Evolutionary conservation across 2,797 vertebrate species (phyloP).

Genomic region (Buphagus erythrorhynchus): DNA sequence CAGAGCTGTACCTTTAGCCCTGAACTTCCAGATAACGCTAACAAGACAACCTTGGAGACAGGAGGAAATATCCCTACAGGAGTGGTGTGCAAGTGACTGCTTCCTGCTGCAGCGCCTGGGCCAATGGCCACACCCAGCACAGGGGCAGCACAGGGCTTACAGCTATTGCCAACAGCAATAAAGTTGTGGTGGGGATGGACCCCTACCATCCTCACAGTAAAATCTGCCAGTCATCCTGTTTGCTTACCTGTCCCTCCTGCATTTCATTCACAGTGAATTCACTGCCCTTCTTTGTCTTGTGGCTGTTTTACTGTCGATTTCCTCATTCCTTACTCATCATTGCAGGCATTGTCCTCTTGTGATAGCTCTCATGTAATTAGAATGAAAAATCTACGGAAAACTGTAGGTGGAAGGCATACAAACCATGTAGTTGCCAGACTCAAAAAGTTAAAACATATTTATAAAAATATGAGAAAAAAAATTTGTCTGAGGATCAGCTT

Average conservation of each 20-base stretch:
- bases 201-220: neutral
- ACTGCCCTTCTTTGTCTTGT: neutral
- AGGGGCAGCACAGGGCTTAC: neutral
- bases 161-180: neutral
- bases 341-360: neutral
- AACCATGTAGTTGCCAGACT: neutral
- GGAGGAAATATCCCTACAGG: neutral
- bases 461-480: neutral
- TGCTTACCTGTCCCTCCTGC: neutral
- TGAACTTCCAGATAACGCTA: neutral
- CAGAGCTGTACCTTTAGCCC: neutral
- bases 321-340: neutral
- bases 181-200: neutral
- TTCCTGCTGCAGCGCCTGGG: neutral
- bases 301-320: neutral
- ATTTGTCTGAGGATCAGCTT: neutral
- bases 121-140: fast-evolving
- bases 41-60: neutral
- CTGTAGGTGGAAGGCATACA: neutral
- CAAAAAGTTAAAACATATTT: neutral
- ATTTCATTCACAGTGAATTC: neutral
- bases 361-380: neutral
- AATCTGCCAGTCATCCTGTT: neutral
- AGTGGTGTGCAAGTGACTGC: too few relatives aligned
- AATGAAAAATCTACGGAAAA: neutral